Evolutionary conservation across 2,797 vertebrate species (phyloP).

Genomic region (Gadopsis marmoratus): DNA sequence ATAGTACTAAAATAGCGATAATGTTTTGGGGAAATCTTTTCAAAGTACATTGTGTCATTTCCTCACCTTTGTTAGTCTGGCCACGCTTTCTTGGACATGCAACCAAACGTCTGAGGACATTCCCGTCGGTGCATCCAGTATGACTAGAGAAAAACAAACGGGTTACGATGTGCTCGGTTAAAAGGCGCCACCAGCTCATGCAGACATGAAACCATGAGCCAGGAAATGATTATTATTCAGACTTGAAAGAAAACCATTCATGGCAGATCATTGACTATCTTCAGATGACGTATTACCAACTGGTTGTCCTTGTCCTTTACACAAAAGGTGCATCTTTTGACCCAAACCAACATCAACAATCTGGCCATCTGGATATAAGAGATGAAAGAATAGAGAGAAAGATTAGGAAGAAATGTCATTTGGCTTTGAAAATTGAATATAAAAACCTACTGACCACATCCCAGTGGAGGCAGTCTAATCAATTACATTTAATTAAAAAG

Average conservation of each 20-base stretch:
- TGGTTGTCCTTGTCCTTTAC: conserved; percentile 86
- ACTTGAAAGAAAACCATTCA: neutral
- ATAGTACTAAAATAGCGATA: neutral
- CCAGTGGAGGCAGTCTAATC: neutral
- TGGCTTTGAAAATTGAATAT: neutral
- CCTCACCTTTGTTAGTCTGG: conserved; percentile 83
- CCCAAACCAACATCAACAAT: conserved; percentile 87
- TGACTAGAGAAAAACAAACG: conserved; percentile 71
- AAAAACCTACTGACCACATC: neutral
- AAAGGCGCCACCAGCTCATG: neutral
- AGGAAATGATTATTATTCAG: neutral
- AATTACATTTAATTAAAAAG: neutral
- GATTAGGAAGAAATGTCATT: conserved; percentile 6
- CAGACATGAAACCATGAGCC: neutral
- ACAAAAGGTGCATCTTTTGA: conserved; percentile 86
- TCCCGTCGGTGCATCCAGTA: conserved; percentile 87
- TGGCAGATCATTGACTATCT: neutral
- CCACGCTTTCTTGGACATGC: conserved; percentile 84
- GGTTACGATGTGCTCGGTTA: neutral
- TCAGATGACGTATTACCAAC: conserved; percentile 77
- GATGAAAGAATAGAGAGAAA: conserved; percentile 18
- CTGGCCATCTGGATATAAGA: conserved; percentile 75
- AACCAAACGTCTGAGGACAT: conserved; percentile 88
- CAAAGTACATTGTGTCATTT: neutral
- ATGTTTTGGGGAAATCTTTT: neutral